These are phyloP conservation scores for Drosophila pseudotalamancana DNA, from an alignment of 2,888 invertebrate genomes.

Conservation along the genomic window DNA sequence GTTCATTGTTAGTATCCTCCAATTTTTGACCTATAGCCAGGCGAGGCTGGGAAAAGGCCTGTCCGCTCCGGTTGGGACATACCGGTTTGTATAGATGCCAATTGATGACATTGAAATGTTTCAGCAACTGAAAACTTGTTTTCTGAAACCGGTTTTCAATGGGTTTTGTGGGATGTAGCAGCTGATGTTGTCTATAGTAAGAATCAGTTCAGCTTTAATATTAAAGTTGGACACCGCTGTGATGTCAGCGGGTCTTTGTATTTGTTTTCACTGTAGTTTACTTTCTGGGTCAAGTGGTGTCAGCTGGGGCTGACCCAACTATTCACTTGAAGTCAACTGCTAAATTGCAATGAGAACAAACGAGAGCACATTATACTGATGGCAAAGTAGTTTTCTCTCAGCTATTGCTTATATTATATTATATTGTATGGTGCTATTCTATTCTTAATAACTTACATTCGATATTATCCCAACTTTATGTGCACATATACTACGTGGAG, in stretches of 20 bases:
- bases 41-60: slow-evolving; percentile 34
- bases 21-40: slow-evolving; percentile 30
- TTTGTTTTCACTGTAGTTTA: no score
- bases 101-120: slow-evolving; percentile 71
- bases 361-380: slow-evolving; percentile 51
- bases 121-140: slow-evolving; percentile 62
- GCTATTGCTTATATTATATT: no score
- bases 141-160: slow-evolving; percentile 67
- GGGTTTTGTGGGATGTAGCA: slow-evolving; percentile 34
- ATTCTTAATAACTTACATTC: slow-evolving; percentile 8
- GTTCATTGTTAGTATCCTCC: slow-evolving; percentile 11
- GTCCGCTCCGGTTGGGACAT: slow-evolving; percentile 20
- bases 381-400: slow-evolving; percentile 9
- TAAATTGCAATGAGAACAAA: slow-evolving; percentile 66
- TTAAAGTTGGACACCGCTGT: slow-evolving; percentile 23
- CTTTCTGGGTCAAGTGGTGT: slow-evolving; percentile 11
- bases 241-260: slow-evolving; percentile 56
- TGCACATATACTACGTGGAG: slow-evolving; percentile 2
- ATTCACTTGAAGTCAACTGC: slow-evolving; percentile 25
- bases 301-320: slow-evolving; percentile 25
- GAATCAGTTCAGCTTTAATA: slow-evolving; percentile 41
- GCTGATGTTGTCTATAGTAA: slow-evolving; percentile 48
- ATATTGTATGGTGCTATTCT: slow-evolving; percentile 1
- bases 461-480: slow-evolving; percentile 20
- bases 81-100: slow-evolving; percentile 35